A percentile compares a stretch with the other conserved stretches of the same genome.
Evolutionary conservation across 2,888 invertebrate genomes (phyloP).

Genomic region (Charanyca ferruginea): DNA sequence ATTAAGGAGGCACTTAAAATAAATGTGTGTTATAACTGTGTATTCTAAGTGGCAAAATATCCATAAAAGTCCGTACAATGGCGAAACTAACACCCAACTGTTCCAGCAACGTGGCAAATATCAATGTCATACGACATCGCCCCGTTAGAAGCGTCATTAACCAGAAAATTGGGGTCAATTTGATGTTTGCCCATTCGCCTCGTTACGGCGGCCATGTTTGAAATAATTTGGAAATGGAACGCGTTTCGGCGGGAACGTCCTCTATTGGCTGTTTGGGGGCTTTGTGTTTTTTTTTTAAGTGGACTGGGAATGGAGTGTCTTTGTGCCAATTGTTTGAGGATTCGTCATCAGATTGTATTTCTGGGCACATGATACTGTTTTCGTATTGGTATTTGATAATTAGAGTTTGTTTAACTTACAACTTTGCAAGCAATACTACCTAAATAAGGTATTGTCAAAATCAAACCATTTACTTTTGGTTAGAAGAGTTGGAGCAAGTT

Average conservation of each 20-base stretch:
- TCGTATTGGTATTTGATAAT: background rate
- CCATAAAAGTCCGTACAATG: slow-evolving; percentile 15
- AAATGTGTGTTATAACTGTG: no score
- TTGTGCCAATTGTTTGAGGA: slow-evolving; percentile 48
- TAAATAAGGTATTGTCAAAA: no score
- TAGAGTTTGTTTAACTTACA: no score
- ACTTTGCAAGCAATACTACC: no score
- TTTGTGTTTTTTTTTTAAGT: slow-evolving; percentile 64
- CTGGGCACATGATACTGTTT: background rate
- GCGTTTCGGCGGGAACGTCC: slow-evolving; percentile 62
- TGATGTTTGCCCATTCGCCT: slow-evolving; percentile 73
- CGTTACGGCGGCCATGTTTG: slow-evolving; percentile 68
- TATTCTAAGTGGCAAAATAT: no score
- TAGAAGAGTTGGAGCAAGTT: no score
- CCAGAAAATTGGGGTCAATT: slow-evolving; percentile 73
- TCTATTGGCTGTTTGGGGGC: slow-evolving; percentile 50
- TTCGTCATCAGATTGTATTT: slow-evolving; percentile 33
- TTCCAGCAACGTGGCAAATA: slow-evolving; percentile 54
- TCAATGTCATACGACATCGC: slow-evolving; percentile 57
- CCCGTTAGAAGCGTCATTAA: slow-evolving; percentile 59
- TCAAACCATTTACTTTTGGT: no score
- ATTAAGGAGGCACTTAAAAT: no score
- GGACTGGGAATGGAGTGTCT: slow-evolving; percentile 52
- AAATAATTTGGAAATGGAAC: slow-evolving; percentile 71
- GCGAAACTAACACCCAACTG: slow-evolving; percentile 19